Evolutionary conservation across 2,797 vertebrate species (phyloP), one percentile per base, ranked within the genome.

Genomic region (Lepus oiostolus): DNA sequence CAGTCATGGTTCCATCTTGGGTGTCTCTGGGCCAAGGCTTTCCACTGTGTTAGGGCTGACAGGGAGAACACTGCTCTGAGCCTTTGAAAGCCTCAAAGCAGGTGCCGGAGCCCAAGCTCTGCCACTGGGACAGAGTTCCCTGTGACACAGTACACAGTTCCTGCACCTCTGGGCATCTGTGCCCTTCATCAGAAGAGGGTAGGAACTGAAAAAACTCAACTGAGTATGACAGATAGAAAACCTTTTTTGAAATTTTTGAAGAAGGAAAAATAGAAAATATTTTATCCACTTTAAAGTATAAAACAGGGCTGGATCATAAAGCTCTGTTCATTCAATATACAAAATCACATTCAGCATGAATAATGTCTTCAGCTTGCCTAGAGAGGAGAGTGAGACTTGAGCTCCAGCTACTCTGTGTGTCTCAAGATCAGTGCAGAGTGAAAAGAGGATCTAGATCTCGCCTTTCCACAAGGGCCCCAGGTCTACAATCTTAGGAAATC

Each of bases 181-280:
- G 30, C n/a, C 26, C 47, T 84, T 85, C 32, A 32, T 19, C 54
- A 71, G 50, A 58, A 62, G 32, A 72, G 17, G n/a, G 50, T 4
- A 50, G 32, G 28, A 9, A 71, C 62, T 76, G 76, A 77, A 77
- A 77, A 54, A 85, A 67, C 28, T 71, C 72, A 88, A 24, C 0
- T 77, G 85, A 81, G 7, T 26, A 65, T 30, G 42, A 75, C 77
- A 58, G 30, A 72, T 2, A 62, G 77, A 88, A 87, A 93, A 72
- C 1, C 17, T 16, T 94, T 54, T 77, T 85, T 87, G 52, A 81
- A 88, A 52, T 35, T 91, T 79, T 75, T 65, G 50, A 89, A 75
- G 79, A 75, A 88, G 54, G 77, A 74, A 83, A 91, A 79, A 16
- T 13, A 60, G 71, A 82, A 79, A 77, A 72, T 70, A 72, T 35